These are phyloP conservation scores for Cepaea hortensis DNA, from an alignment of 2,888 invertebrate genomes.

Conservation along the genomic window DNA sequence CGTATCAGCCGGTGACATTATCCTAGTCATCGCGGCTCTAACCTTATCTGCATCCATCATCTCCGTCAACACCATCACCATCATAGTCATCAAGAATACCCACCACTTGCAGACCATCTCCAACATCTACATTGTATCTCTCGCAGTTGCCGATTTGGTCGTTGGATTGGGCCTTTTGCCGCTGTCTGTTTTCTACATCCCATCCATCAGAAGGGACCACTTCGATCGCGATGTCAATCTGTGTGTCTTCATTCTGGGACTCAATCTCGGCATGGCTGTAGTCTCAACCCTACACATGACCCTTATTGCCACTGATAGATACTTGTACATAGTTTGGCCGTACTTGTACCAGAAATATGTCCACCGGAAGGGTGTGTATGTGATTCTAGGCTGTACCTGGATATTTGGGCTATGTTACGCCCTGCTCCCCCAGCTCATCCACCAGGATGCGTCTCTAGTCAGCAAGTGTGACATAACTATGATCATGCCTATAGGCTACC, in stretches of 20 bases:
- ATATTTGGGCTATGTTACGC: conserved; percentile 9
- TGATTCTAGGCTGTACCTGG: conserved; percentile 2
- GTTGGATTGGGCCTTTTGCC: conserved; percentile 18
- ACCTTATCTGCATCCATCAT: conserved; percentile 22
- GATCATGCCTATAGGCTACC: conserved; percentile 13
- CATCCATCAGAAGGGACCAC: neutral
- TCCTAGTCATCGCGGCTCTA: conserved; percentile 2
- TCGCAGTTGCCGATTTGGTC: conserved; percentile 6
- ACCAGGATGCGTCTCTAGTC: neutral
- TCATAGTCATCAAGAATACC: conserved; percentile 20
- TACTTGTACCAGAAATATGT: conserved; percentile 17
- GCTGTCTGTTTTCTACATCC: conserved; percentile 1
- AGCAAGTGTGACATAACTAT: conserved; percentile 21
- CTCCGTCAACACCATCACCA: conserved; percentile 33
- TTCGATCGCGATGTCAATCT: neutral
- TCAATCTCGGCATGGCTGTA: conserved; percentile 24
- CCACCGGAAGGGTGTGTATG: neutral
- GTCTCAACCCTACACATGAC: conserved; percentile 26
- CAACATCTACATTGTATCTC: conserved; percentile 25
- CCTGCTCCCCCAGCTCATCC: conserved; percentile 14
- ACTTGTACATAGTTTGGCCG: conserved; percentile 30
- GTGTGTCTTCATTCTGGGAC: neutral
- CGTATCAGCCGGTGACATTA: neutral
- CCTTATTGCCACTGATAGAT: conserved; percentile 34
- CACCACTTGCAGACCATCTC: conserved; percentile 24